Evolutionary conservation across 2,113 vertebrate species (phyloP).

Genomic region (Tupaia tana): DNA sequence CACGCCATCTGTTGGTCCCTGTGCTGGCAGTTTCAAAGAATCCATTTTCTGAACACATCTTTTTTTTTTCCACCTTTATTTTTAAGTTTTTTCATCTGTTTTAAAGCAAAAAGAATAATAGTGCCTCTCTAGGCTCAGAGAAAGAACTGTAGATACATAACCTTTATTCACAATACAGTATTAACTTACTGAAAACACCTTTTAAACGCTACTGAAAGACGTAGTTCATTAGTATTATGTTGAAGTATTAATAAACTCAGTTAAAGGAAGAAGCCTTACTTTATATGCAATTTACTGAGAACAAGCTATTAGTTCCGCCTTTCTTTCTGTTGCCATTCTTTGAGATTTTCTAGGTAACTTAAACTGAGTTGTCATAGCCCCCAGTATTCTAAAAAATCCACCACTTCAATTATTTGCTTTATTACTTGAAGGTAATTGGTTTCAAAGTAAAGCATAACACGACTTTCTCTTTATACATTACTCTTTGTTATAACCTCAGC

Average conservation of each 20-base stretch:
- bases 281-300: background rate
- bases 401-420: background rate
- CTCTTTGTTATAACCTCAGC: background rate
- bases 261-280: background rate
- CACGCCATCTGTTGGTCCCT: too few relatives aligned
- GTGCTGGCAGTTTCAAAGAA: background rate
- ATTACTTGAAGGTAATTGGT: background rate
- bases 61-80: background rate
- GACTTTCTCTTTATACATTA: slow-evolving; percentile 5
- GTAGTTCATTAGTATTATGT: background rate
- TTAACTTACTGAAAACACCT: background rate
- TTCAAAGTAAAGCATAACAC: background rate
- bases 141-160: background rate
- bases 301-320: background rate
- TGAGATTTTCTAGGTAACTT: background rate
- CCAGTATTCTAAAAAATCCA: background rate
- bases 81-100: slow-evolving; percentile 6
- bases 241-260: background rate
- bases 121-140: background rate
- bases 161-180: background rate
- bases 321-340: background rate
- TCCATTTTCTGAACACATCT: background rate
- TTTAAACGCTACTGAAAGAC: background rate
- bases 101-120: background rate
- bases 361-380: background rate